Evolutionary conservation across 2,888 invertebrate genomes (phyloP).

Genomic region (Erebia palarica): DNA sequence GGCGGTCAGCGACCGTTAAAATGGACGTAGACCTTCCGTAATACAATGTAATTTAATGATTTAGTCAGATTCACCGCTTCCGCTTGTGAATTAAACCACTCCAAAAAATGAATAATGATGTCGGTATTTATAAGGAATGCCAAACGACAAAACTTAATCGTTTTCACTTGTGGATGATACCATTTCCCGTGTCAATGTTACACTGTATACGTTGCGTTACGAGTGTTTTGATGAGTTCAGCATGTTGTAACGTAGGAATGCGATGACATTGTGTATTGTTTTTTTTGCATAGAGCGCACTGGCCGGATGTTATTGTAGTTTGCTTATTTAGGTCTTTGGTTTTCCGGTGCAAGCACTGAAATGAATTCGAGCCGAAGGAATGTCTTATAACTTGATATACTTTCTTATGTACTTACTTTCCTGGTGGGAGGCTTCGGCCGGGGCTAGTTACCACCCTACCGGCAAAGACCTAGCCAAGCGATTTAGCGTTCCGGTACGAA

Average conservation of each 20-base stretch:
- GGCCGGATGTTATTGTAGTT: background rate
- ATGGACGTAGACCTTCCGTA: too few relatives aligned
- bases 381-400: too few relatives aligned
- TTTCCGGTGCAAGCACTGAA: background rate
- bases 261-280: background rate
- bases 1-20: too few relatives aligned
- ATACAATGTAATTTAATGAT: too few relatives aligned
- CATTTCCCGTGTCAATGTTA: conserved; percentile 8
- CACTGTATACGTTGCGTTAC: background rate
- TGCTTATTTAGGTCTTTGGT: background rate
- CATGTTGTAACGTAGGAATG: conserved; percentile 1
- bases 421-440: too few relatives aligned
- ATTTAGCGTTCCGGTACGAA: too few relatives aligned
- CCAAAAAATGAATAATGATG: background rate
- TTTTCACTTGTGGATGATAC: conserved; percentile 1
- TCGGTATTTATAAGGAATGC: background rate
- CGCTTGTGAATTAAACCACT: background rate
- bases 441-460: too few relatives aligned
- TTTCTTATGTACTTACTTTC: too few relatives aligned
- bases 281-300: background rate
- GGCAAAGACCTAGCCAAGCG: too few relatives aligned
- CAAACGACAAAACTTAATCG: background rate
- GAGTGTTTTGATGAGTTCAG: background rate
- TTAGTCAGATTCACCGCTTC: background rate
- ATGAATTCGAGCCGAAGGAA: too few relatives aligned